Evolutionary conservation across 1,140 invertebrate species (phyloP), one percentile per base, ranked within the genome.

Genomic region (Cotesia chilonis): DNA sequence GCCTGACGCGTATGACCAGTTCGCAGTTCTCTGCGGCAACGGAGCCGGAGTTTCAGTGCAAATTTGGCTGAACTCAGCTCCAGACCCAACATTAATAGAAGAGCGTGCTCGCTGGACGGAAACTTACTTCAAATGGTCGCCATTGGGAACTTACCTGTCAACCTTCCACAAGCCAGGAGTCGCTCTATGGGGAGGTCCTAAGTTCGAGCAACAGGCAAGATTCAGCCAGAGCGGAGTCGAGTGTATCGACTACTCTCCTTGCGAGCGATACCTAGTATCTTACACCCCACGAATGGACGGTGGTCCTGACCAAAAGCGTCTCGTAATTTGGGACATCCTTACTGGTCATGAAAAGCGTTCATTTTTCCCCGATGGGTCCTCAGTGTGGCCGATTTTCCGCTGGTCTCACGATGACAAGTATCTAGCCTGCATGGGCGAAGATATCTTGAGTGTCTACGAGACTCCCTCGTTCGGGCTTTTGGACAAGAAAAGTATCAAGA

Each of bases 371-470:
- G 95, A 98, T 64, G 92, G 92, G 1, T 92, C 93, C 17, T 90
- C 91, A 0, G 89, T 93, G 0, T 97, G 96, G 94, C 96, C 97
- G 0, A 94, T 98, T 65, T 97, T 98, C 88, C 94, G 96, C 73
- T 99, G 98, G 98, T 98, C 95, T 36, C 92, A 94, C 81, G 97
- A 99, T 86, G 98, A 99, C 81, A 94, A 95, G 83, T 99, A 95
- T 87, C 97, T 99, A 85, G 98, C 96, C 1, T 91, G 94, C 68
- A 92, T 98, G 86, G 94, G 94, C 76, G 88, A 90, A 51, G 94
- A 94, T 80, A 86, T 93, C 5, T 90, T 99, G 2, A 96, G 95
- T 80, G 93, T 99, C 10, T 99, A 98, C 85, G 96, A 99, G 88
- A 98, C 97, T 7, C 94, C 96, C 17, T 95, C 95, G 7, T 98